Percentiles rank a stretch among this genome's conserved stretches.
Conservation (phyloP, 2,888 invertebrate genomes). For the Amphimallon solstitiale region DNA sequence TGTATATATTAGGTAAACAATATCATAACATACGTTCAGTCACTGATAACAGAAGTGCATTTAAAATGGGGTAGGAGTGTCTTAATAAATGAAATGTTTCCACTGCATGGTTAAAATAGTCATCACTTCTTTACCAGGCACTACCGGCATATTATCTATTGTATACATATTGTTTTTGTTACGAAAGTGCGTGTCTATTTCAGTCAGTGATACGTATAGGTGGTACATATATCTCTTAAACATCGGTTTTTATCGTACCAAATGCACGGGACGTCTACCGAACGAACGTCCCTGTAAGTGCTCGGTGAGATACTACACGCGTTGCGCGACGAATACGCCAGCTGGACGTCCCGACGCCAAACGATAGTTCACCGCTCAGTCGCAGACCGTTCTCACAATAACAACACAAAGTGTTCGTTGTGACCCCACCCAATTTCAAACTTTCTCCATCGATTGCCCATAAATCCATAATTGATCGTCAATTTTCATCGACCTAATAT, state of each 20-base stretch:
- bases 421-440: conserved; percentile 39
- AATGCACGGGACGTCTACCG: neutral
- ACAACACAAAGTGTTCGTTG: conserved; percentile 27
- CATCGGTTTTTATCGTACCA: conserved; percentile 17
- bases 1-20: neutral
- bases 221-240: too few species aligned
- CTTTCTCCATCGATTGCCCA: conserved; percentile 30
- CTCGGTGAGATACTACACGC: conserved; percentile 16
- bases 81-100: conserved; percentile 20
- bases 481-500: neutral
- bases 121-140: conserved; percentile 13
- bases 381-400: conserved; percentile 32
- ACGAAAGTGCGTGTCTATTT: conserved; percentile 1
- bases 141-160: conserved; percentile 6
- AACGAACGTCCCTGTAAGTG: conserved; percentile 4
- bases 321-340: conserved; percentile 14
- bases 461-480: conserved; percentile 39
- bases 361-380: conserved; percentile 36
- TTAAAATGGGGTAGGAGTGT: neutral
- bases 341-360: conserved; percentile 30
- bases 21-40: conserved; percentile 12
- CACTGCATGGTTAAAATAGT: conserved; percentile 12
- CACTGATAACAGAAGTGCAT: conserved; percentile 19
- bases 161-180: conserved; percentile 20
- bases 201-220: conserved; percentile 2